Evolutionary conservation across 2,797 vertebrate genomes (phyloP), one percentile per base, ranked within the genome.

Genomic region (Sphenodon punctatus): DNA sequence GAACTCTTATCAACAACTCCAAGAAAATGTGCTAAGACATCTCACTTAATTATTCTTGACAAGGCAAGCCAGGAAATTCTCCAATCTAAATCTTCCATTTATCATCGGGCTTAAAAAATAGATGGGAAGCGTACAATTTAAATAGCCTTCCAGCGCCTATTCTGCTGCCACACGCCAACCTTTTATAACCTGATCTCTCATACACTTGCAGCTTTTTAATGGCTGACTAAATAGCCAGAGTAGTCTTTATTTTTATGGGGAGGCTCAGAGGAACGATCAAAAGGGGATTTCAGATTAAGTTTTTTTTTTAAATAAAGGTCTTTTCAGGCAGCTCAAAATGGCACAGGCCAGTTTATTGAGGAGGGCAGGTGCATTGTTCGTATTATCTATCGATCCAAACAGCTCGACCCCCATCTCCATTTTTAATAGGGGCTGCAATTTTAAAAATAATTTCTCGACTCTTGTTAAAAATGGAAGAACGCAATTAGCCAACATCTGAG

Each of bases 181-280:
- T 76, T 65, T 65, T 46, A 34, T 34, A 79, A 75, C 45, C 74
- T 0, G 14, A 65, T 1, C 5, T 78, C 59, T 78, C 78, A 76
- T 55, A 27, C 1, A 36, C 43, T 80, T 72, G 72, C 64, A 85
- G 68, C 42, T 82, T 92, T 73, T 86, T 87, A 89, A 92, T 55
- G 77, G 72, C 53, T 64, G 85, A 74, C 92, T 85, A 85, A 87
- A 85, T 15, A 71, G 73, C 43, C 78, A 41, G 58, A 73, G 70
- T 25, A 83, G 92, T 76, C 88, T 87, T 78, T 79, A 91, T 86
- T 82, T 92, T 93, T 90, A 82, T 61, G 80, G 61, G 85, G 82
- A 74, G 66, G 79, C 71, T 89, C 67, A 84, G 59, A 90, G 72
- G 93, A 67, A 88, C 63, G 4, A 89, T 86, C 53, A 56, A 82